These are phyloP conservation scores for Bubo bubo DNA, from an alignment of 2,113 vertebrate species.

Conservation along the genomic window DNA sequence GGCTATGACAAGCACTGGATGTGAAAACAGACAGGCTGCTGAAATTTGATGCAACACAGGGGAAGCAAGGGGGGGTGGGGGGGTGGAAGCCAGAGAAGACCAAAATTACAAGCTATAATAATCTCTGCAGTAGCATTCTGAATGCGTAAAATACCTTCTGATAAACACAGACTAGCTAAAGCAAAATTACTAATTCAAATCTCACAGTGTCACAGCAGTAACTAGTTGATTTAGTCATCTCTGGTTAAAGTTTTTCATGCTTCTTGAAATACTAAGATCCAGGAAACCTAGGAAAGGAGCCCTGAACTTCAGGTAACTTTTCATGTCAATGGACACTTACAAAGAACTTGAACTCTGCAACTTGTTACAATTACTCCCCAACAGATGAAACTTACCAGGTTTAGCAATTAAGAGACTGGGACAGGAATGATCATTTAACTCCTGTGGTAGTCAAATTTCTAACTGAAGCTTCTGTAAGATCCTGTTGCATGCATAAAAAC, in stretches of 20 bases:
- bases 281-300: neutral
- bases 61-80: neutral
- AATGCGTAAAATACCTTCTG: neutral
- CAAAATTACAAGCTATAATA: neutral
- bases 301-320: neutral
- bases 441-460: neutral
- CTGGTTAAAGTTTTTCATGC: neutral
- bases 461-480: neutral
- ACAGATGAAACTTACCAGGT: rapidly evolving
- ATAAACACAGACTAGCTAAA: neutral
- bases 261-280: neutral
- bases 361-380: neutral
- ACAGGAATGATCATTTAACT: neutral
- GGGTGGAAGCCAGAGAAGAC: neutral
- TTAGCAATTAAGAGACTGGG: neutral
- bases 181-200: neutral
- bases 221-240: neutral
- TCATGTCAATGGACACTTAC: neutral
- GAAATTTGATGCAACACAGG: neutral
- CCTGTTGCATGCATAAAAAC: neutral
- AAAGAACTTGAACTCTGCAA: neutral
- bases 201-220: neutral
- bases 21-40: neutral
- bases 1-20: neutral
- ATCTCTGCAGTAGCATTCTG: neutral